phyloP scores from a whole-genome alignment of 2,797 vertebrate species.

The Gymnoscopelus braueri region DNA sequence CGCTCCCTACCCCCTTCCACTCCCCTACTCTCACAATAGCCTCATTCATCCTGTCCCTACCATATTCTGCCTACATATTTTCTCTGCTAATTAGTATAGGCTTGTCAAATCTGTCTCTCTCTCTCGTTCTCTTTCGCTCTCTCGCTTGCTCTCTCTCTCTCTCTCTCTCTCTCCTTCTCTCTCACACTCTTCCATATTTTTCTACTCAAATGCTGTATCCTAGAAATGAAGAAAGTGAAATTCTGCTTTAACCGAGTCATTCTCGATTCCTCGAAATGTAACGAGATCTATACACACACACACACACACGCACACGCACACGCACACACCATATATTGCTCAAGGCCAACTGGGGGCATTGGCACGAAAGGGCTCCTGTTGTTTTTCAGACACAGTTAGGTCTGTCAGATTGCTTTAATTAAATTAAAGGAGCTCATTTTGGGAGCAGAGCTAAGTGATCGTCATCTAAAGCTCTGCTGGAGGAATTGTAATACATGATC shows the following conservation, averaged over 20 bases:
- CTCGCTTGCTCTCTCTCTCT: no score
- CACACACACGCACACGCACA: no score
- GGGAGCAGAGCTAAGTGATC: slow-evolving; percentile 16
- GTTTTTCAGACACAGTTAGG: no score
- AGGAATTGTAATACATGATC: background rate
- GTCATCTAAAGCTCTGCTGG: slow-evolving; percentile 1
- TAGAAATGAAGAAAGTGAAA: slow-evolving; percentile 8
- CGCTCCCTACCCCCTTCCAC: slow-evolving; percentile 36
- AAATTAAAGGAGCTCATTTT: slow-evolving; percentile 5
- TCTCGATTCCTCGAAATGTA: slow-evolving; percentile 20
- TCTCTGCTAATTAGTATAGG: slow-evolving; percentile 83
- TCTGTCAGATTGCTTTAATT: no score
- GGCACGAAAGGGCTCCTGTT: no score
- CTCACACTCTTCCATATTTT: background rate
- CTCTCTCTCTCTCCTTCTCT: slow-evolving; percentile 30
- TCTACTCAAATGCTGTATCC: no score
- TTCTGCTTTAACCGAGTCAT: slow-evolving; percentile 13
- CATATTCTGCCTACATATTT: slow-evolving; percentile 83
- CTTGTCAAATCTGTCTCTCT: slow-evolving; percentile 75
- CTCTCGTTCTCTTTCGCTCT: no score
- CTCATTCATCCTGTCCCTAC: slow-evolving; percentile 81
- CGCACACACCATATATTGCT: no score
- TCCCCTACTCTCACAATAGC: slow-evolving; percentile 78
- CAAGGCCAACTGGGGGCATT: no score
- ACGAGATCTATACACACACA: no score